Evolutionary conservation across 2,888 invertebrate species (phyloP).

Genomic region (Cetonia aurata): DNA sequence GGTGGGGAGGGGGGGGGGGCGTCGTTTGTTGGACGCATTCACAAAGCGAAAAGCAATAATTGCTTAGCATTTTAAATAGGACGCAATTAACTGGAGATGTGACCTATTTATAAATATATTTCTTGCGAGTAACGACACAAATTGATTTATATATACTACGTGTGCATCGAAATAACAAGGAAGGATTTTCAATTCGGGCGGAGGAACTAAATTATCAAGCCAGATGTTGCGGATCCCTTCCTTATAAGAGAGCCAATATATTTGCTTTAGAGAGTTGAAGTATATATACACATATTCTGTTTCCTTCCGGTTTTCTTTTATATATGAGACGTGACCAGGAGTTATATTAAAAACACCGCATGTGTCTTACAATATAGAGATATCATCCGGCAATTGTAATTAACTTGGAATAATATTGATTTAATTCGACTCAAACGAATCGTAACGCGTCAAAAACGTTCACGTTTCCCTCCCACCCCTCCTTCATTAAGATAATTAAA

Average conservation of each 20-base stretch:
- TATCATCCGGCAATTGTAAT: not conserved
- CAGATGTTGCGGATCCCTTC: conserved; percentile 30
- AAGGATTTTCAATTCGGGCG: not conserved
- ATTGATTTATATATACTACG: no score
- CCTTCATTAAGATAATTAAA: conserved; percentile 3
- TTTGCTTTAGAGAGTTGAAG: conserved; percentile 3
- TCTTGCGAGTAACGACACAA: no score
- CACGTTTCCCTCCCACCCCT: not conserved
- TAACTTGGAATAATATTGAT: not conserved
- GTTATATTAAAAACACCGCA: no score
- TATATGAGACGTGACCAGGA: conserved; percentile 5
- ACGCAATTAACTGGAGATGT: not conserved
- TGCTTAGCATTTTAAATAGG: not conserved
- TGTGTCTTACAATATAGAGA: not conserved
- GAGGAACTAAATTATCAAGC: conserved; percentile 18
- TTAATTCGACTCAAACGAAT: not conserved
- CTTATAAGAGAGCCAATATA: conserved; percentile 5
- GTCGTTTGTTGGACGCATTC: no score
- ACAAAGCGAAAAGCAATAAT: not conserved
- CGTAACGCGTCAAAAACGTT: not conserved
- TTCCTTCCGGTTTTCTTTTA: not conserved
- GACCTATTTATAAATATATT: no score
- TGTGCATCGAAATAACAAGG: not conserved
- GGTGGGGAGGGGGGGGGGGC: no score
- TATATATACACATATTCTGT: conserved; percentile 1